Evolutionary conservation across 1,140 invertebrate species (phyloP).

Genomic region (Phocides pigmalion): DNA sequence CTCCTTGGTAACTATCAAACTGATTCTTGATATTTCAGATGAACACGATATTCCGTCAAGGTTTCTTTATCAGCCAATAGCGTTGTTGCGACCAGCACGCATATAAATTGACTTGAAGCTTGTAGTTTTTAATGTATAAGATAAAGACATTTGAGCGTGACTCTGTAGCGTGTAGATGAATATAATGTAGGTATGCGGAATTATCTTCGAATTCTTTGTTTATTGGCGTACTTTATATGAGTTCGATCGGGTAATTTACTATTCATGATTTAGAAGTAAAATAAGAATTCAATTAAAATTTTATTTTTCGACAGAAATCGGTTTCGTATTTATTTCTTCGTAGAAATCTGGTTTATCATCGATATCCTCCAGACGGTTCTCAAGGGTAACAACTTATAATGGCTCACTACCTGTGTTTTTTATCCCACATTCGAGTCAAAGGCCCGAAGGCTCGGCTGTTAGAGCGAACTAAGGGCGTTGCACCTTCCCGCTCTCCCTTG

Average conservation of each 20-base stretch:
- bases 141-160: constrained; percentile 34
- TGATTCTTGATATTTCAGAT: constrained; percentile 31
- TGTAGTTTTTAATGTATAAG: constrained; percentile 17
- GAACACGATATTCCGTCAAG: constrained; percentile 34
- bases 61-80: constrained; percentile 35
- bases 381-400: constrained; percentile 78
- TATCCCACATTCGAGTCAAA: constrained; percentile 70
- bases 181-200: constrained; percentile 11
- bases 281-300: not conserved
- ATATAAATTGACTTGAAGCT: constrained; percentile 23
- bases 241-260: not conserved
- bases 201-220: not conserved
- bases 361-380: constrained; percentile 72
- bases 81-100: constrained; percentile 15
- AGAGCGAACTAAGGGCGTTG: constrained; percentile 74
- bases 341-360: constrained; percentile 24
- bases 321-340: constrained; percentile 13
- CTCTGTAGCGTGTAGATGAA: constrained; percentile 29
- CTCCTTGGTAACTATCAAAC: constrained; percentile 14
- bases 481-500: constrained; percentile 78
- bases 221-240: not conserved
- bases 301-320: not conserved
- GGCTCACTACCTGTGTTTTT: constrained; percentile 79
- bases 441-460: constrained; percentile 67
- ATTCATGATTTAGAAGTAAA: not conserved